Evolutionary conservation across 2,797 vertebrate genomes (phyloP).

Genomic region (Chrosomus eos): DNA sequence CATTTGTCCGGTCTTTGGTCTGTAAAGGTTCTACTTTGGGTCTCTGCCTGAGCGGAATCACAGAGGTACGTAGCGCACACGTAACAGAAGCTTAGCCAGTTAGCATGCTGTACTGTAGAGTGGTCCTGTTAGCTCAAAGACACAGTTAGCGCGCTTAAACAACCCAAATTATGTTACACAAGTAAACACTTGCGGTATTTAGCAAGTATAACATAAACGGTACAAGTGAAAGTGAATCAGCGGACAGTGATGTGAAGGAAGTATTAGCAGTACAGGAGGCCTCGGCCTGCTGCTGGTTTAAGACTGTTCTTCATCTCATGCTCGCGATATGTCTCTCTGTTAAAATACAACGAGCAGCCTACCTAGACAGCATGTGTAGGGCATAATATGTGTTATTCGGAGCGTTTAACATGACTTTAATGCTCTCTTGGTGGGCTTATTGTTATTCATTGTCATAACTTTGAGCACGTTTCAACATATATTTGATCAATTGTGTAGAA

Average conservation of each 20-base stretch:
- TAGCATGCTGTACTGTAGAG: constrained; percentile 25
- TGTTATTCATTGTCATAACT: neutral
- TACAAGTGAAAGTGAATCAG: neutral
- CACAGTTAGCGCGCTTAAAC: neutral
- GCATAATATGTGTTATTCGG: neutral
- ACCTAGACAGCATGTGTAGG: neutral
- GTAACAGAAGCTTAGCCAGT: neutral
- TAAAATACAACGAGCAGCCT: neutral
- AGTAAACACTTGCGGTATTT: neutral
- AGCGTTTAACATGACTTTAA: neutral
- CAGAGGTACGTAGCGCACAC: constrained; percentile 56
- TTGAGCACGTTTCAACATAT: neutral
- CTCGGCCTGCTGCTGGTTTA: constrained; percentile 22
- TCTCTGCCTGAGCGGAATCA: constrained; percentile 51
- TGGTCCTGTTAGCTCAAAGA: neutral
- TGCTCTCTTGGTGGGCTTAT: neutral
- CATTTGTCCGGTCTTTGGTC: neutral
- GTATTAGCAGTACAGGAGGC: constrained; percentile 26
- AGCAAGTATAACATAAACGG: neutral
- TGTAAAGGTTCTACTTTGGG: constrained; percentile 21
- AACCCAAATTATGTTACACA: neutral
- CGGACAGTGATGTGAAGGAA: neutral
- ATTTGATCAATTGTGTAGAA: neutral
- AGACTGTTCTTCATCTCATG: neutral
- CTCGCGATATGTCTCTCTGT: neutral